Evolutionary conservation across 2,888 invertebrate species (phyloP).

Genomic region (Acleris emargana): DNA sequence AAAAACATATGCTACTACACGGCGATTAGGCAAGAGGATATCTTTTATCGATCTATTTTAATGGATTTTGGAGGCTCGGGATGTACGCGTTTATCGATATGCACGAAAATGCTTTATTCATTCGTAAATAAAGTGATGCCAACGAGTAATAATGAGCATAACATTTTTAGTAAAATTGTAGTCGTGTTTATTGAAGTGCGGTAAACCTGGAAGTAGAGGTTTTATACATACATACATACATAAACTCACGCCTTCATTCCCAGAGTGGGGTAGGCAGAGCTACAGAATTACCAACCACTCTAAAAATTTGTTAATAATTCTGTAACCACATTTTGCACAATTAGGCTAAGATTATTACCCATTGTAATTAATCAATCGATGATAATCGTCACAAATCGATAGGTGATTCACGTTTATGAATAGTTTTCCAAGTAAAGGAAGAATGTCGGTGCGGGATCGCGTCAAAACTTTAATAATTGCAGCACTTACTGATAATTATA

Average conservation of each 20-base stretch:
- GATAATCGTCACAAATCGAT: constrained; percentile 21
- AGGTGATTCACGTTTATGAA: constrained; percentile 16
- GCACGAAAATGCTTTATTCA: background rate
- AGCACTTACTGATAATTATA: no score
- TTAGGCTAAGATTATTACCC: no score
- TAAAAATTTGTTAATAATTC: no score
- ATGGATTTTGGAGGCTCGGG: constrained; percentile 13
- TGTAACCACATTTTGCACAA: no score
- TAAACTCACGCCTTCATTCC: no score
- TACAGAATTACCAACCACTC: no score
- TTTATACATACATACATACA: no score
- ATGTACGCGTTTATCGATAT: constrained; percentile 14
- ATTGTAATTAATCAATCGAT: constrained; percentile 11
- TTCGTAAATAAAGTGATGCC: background rate
- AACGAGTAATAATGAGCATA: background rate
- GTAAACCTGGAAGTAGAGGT: background rate
- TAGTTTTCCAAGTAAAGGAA: background rate
- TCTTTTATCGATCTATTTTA: constrained; percentile 25
- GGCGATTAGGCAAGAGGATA: constrained; percentile 26
- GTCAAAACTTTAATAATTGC: background rate
- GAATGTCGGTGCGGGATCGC: constrained; percentile 4
- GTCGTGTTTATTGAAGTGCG: background rate
- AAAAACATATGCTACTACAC: constrained; percentile 30
- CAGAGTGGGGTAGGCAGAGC: no score
- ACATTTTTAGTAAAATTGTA: background rate